Evolutionary conservation across 2,797 vertebrate genomes (phyloP), one percentile per base, ranked within the genome.

Genomic region (Fistularia commersonii): DNA sequence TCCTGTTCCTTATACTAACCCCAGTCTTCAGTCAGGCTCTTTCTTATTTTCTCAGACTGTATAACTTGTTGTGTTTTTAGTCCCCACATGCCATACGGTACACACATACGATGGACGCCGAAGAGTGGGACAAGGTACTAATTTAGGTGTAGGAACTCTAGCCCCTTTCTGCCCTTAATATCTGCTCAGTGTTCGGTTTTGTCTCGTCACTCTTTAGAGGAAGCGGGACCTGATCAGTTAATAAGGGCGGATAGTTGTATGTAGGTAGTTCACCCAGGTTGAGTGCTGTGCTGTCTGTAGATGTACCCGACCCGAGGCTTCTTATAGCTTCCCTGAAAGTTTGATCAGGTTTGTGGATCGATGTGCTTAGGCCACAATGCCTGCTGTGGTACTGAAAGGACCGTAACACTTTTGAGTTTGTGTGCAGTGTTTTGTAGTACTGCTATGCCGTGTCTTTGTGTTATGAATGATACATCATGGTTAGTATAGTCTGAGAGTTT

Each of bases 51-150:
- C 70, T 68, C 67, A 66, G 76, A 40, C 53, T 83, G 64, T 82
- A 72, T 87, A 81, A 87, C 80, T 48, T 81, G 57, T 83, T 88
- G 80, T 90, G 84, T 86, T 90, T 88, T 78, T 88, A 91, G 90
- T 81, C 84, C 79, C 82, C 79, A 83, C 83, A 89, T 84, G 81
- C 83, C 81, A 15, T 85, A 87, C 79, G 86, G 86, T 70, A 80
- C 84, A 79, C 85, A 88, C 69, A 85, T 89, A 77, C 75, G 88
- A 87, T 91, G 88, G 86, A 90, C 87, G 54, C 80, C 89, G 66
- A 83, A 87, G 77, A 83, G 51, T 79, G 88, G 81, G 81, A 88
- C 76, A 80, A 92, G 90, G 90, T 91, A 92, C 83, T 37, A 57
- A 84, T 64, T 77, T 83, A 84, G 81, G 70, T 32, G 5, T 83